Evolutionary conservation across 2,797 vertebrate species (phyloP).

Genomic region (Parauchenoglanis ngamensis): DNA sequence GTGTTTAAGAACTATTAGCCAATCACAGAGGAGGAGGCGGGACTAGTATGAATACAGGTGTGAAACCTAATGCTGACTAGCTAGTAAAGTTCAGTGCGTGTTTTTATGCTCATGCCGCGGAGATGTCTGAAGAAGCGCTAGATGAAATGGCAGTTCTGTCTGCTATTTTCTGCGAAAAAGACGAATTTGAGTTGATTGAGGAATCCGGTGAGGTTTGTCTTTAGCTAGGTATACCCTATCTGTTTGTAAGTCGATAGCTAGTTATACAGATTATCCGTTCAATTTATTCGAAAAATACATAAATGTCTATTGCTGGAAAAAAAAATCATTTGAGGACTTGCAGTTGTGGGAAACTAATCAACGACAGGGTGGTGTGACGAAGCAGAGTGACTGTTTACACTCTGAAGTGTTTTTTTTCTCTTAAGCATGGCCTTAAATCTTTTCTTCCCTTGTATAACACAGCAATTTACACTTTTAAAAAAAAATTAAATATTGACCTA

Average conservation of each 20-base stretch:
- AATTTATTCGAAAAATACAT: not conserved
- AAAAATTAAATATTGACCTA: too few species aligned
- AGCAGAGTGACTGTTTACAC: not conserved
- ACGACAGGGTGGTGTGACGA: not conserved
- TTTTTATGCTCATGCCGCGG: not conserved
- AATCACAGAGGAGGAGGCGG: slow-evolving; percentile 13
- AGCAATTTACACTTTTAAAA: not conserved
- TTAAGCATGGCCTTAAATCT: not conserved
- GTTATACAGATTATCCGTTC: not conserved
- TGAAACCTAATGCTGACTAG: not conserved
- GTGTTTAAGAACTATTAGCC: not conserved
- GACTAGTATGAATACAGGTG: not conserved
- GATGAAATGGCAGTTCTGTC: slow-evolving; percentile 76
- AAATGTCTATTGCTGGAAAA: not conserved
- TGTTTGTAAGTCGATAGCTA: not conserved
- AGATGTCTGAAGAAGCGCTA: slow-evolving; percentile 56
- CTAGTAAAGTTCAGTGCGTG: not conserved
- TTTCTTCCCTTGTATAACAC: not conserved
- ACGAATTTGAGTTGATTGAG: slow-evolving; percentile 74
- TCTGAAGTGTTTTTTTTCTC: not conserved
- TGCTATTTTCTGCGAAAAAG: slow-evolving; percentile 78
- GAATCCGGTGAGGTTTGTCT: slow-evolving; percentile 66
- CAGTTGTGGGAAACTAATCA: not conserved
- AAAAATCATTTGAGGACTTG: not conserved
- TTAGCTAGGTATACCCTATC: too few species aligned